phyloP scores from a whole-genome alignment of 53 echinoderm and acorn worm genomes.

The Antedon mediterranea region DNA sequence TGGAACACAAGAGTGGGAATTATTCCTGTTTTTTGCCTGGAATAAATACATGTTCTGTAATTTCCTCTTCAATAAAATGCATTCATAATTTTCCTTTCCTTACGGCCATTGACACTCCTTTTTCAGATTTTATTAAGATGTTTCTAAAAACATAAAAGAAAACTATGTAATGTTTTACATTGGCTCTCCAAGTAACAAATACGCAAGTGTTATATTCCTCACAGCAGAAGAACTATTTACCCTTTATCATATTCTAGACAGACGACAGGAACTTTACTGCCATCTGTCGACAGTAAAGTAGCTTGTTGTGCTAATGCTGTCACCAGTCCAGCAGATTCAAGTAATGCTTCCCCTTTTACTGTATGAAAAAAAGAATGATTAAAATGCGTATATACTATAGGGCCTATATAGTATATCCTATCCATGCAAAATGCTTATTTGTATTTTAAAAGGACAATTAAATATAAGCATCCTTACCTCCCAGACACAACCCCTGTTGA shows the following conservation, averaged over 20 bases:
- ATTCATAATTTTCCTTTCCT: not conserved
- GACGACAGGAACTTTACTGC: slow-evolving; percentile 54
- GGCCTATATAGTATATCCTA: too few relatives aligned
- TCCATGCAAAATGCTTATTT: too few relatives aligned
- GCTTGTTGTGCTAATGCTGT: slow-evolving; percentile 63
- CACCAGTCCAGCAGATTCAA: slow-evolving; percentile 63
- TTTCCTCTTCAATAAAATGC: not conserved
- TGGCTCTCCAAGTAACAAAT: too few relatives aligned
- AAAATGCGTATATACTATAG: too few relatives aligned
- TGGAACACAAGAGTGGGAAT: too few relatives aligned
- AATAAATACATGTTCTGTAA: too few relatives aligned
- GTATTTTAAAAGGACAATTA: not conserved
- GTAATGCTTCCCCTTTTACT: slow-evolving; percentile 75
- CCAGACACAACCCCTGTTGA: slow-evolving; percentile 77
- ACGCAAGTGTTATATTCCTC: too few relatives aligned
- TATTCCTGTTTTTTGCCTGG: too few relatives aligned
- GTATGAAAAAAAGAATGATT: too few relatives aligned
- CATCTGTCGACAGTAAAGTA: slow-evolving; percentile 48
- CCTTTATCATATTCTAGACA: slow-evolving; percentile 92
- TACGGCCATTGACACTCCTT: not conserved
- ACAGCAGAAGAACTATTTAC: too few relatives aligned
- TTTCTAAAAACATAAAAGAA: not conserved
- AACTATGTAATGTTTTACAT: too few relatives aligned
- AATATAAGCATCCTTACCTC: slow-evolving; percentile 59
- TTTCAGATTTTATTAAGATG: not conserved